Evolutionary conservation across 2,888 invertebrate genomes (phyloP), one percentile per base, ranked within the genome.

Genomic region (Drosophila algonquin): DNA sequence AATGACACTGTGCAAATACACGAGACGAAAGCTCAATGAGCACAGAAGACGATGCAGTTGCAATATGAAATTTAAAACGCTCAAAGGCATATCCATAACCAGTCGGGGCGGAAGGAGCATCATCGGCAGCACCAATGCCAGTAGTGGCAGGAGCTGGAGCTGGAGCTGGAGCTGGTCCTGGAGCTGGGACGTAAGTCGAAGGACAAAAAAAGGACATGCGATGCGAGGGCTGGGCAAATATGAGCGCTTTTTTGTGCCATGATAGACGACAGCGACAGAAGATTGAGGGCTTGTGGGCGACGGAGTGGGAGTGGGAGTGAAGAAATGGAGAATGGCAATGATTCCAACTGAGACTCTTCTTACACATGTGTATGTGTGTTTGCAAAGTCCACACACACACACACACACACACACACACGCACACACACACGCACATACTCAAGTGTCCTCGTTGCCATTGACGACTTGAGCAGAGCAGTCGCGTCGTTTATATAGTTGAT

Each of bases 41-140:
- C 32, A 50, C 50, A 64, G 71, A 72, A 73, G 53, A 50, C 63
- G 59, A 60, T 65, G 89, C 84, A 84, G 84, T 83, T 83, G 85
- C 89, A 86, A 86, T 89, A 86, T 89, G 87, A 89, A 86, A 86
- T 87, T 89, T 81, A 80, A 86, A 87, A 87, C 89, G 89, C 87
- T 89, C 85, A 80, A 81, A 86, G 85, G 85, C 87, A 75, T 86
- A 86, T 89, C 85, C 85, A 87, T 86, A 89, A 87, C 85, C 85
- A 80, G 82, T 72, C 80, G 67, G 30, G 27, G 21, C 30, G 27
- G 55, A n/a, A 14, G 4, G 16, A 24, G 40, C 35, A 10, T n/a
- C 46, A 40, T 5, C n/a, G 50, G 18, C 12, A 18, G 30, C 14
- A 14, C 21, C 21, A 46, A 35, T 45, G 45, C 3, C 27, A 21